Conservation (phyloP, 2,797 vertebrate species). For the Coranthus polyacanthus region DNA sequence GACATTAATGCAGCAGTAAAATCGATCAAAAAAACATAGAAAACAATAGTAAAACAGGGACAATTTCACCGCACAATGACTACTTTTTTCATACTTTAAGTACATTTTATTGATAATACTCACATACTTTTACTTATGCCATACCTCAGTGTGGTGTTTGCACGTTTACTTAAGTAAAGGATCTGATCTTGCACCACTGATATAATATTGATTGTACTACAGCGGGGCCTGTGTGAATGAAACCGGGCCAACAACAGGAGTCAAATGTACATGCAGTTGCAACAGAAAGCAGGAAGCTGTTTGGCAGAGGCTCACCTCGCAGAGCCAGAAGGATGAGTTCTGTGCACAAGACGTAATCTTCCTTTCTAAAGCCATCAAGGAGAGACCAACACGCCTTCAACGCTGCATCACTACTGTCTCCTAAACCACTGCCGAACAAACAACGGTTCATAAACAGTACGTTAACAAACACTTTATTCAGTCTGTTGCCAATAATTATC, state of each 20-base stretch:
- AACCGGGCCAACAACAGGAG: conserved; percentile 6
- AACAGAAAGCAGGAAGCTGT: conserved; percentile 26
- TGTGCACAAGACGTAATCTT: conserved; percentile 49
- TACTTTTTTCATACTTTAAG: no score
- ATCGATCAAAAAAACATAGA: no score
- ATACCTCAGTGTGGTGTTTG: no score
- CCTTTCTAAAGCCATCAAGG: conserved; percentile 51
- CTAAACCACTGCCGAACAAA: conserved; percentile 18
- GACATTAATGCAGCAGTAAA: no score
- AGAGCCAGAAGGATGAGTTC: conserved; percentile 73
- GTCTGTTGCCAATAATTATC: conserved; percentile 2
- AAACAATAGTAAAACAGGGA: no score
- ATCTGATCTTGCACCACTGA: no score
- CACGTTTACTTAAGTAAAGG: no score
- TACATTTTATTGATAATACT: no score
- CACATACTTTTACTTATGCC: no score
- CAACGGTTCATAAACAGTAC: neutral
- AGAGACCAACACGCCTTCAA: no score
- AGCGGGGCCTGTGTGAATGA: neutral
- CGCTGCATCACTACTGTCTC: conserved; percentile 26
- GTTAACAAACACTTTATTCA: conserved; percentile 38
- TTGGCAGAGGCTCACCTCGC: conserved; percentile 63
- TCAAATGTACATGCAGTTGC: conserved; percentile 22
- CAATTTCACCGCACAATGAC: no score
- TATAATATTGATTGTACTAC: no score